These are phyloP conservation scores for Papilio glaucus DNA, from an alignment of 1,140 invertebrate genomes.

Conservation along the genomic window DNA sequence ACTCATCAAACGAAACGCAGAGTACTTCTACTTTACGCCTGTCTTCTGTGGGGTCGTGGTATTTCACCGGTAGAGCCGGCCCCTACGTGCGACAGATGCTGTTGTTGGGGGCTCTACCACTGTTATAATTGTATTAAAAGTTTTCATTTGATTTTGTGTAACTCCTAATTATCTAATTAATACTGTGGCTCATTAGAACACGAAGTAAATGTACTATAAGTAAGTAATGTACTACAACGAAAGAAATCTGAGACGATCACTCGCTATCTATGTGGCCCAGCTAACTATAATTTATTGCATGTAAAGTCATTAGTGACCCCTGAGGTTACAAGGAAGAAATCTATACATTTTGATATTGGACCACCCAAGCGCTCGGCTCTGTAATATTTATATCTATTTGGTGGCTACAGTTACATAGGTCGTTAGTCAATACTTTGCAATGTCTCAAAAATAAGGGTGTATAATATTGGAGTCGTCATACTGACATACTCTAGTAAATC, in stretches of 20 bases:
- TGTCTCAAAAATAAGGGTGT: neutral
- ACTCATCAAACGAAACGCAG: too few species aligned
- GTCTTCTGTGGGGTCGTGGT: too few species aligned
- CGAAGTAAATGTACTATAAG: too few species aligned
- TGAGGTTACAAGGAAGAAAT: neutral
- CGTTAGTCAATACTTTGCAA: neutral
- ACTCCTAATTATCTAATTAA: too few species aligned
- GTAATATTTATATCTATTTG: neutral
- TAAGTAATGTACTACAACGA: neutral
- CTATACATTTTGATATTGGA: neutral
- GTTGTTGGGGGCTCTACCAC: too few species aligned
- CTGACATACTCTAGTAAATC: constrained; percentile 2
- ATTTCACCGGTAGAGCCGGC: too few species aligned
- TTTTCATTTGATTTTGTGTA: too few species aligned
- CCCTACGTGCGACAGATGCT: too few species aligned
- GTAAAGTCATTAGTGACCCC: constrained; percentile 20
- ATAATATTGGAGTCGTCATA: neutral
- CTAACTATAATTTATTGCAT: neutral
- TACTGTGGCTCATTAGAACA: too few species aligned
- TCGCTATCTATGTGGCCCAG: neutral
- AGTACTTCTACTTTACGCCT: too few species aligned
- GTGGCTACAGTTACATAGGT: neutral
- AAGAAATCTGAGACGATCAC: neutral
- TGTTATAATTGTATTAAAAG: too few species aligned
- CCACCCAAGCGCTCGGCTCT: neutral